phyloP scores from a whole-genome alignment of 2,888 invertebrate genomes.

The Stenichneumon culpator region DNA sequence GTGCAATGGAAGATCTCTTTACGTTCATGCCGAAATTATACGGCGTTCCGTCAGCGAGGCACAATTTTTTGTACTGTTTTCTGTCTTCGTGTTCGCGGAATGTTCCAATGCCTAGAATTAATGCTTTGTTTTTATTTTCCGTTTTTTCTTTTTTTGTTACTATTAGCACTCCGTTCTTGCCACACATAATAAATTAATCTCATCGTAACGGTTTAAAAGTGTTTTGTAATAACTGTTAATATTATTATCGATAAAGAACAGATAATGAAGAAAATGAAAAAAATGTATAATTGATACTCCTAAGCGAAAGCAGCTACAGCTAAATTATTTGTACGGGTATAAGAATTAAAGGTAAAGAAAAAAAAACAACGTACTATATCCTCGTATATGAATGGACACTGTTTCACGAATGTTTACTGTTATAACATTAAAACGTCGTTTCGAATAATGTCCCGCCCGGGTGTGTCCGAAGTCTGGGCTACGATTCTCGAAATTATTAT shows the following conservation, averaged over 20 bases:
- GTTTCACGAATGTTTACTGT: conserved; percentile 57
- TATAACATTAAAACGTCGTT: conserved; percentile 33
- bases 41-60: not conserved
- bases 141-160: conserved; percentile 19
- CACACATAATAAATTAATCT: conserved; percentile 45
- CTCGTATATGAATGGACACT: conserved; percentile 57
- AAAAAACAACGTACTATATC: conserved; percentile 49
- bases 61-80: conserved; percentile 4
- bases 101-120: conserved; percentile 20
- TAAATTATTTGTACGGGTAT: conserved; percentile 61
- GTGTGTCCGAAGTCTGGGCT: conserved; percentile 6
- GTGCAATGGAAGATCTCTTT: not conserved
- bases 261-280: conserved; percentile 32
- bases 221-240: conserved; percentile 57
- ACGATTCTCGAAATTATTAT: conserved; percentile 21
- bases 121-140: not conserved
- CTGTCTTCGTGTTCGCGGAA: conserved; percentile 6
- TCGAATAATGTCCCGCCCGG: conserved; percentile 29
- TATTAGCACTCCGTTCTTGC: conserved; percentile 51
- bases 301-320: conserved; percentile 41
- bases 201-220: conserved; percentile 46
- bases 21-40: not conserved
- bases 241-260: conserved; percentile 44
- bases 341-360: conserved; percentile 44
- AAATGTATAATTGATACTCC: conserved; percentile 48